phyloP scores from a whole-genome alignment of 2,888 invertebrate species.

The Rhaphigaster nebulosa region DNA sequence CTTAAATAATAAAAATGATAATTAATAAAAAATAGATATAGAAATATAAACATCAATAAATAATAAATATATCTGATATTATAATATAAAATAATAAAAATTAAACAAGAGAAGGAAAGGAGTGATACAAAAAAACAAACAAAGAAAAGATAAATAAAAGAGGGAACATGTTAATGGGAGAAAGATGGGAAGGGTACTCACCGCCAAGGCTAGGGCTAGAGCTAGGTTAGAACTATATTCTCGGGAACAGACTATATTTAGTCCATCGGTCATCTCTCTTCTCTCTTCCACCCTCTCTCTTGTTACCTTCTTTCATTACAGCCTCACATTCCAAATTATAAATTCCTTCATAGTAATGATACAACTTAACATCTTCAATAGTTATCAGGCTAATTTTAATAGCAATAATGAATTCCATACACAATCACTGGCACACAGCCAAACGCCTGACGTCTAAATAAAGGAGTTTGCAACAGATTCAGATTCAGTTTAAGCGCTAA shows the following conservation, averaged over 20 bases:
- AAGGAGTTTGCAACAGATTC: not conserved
- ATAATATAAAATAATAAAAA: constrained; percentile 40
- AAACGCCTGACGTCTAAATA: constrained; percentile 26
- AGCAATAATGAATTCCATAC: constrained; percentile 9
- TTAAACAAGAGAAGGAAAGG: not conserved
- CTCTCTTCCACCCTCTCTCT: constrained; percentile 13
- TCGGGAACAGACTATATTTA: constrained; percentile 31
- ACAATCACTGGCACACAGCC: not conserved
- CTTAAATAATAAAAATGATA: constrained; percentile 36
- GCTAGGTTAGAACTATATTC: no score
- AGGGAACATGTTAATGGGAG: constrained; percentile 14
- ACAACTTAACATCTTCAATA: not conserved
- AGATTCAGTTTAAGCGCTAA: not conserved
- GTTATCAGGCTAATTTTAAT: not conserved
- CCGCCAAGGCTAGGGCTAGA: not conserved
- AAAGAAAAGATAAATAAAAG: constrained; percentile 46
- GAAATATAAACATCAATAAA: constrained; percentile 47
- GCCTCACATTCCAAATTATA: not conserved
- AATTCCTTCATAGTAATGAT: not conserved
- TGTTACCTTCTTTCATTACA: not conserved
- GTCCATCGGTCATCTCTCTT: constrained; percentile 30
- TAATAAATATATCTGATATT: constrained; percentile 1
- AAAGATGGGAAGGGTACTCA: constrained; percentile 25
- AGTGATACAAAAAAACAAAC: not conserved
- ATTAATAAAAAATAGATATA: constrained; percentile 44